A percentile compares a stretch with the other conserved stretches of the same genome.
phyloP scores from a whole-genome alignment of 2,888 invertebrate species.

The Nemotelus nigrinus region DNA sequence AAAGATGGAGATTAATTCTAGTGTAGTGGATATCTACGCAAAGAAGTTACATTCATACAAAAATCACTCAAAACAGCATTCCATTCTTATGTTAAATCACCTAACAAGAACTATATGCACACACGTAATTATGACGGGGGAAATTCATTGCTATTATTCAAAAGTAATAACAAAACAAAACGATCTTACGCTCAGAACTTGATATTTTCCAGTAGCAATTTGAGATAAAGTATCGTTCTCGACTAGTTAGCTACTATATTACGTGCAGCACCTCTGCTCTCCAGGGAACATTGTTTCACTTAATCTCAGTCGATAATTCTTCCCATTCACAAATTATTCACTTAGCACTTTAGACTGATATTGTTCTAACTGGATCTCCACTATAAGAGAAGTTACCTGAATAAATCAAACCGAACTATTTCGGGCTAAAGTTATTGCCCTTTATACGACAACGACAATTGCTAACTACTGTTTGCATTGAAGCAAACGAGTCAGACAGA shows the following conservation, averaged over 20 bases:
- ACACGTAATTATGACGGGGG: no score
- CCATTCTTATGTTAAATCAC: no score
- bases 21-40: background rate
- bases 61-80: background rate
- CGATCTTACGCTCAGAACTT: background rate
- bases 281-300: background rate
- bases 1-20: no score
- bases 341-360: background rate
- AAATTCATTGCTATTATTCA: no score
- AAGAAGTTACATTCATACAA: background rate
- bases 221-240: background rate
- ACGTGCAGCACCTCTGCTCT: background rate
- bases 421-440: conserved; percentile 23
- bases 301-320: background rate
- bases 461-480: conserved; percentile 28
- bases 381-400: background rate
- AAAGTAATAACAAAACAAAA: background rate
- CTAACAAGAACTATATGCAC: no score
- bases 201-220: conserved; percentile 3
- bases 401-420: background rate
- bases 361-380: background rate
- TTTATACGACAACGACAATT: conserved; percentile 28
- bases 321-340: background rate
- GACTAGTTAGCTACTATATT: background rate
- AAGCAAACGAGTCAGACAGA: conserved; percentile 30